These are phyloP conservation scores for Rhodophaea formosa DNA, from an alignment of 2,888 invertebrate genomes.

Conservation along the genomic window DNA sequence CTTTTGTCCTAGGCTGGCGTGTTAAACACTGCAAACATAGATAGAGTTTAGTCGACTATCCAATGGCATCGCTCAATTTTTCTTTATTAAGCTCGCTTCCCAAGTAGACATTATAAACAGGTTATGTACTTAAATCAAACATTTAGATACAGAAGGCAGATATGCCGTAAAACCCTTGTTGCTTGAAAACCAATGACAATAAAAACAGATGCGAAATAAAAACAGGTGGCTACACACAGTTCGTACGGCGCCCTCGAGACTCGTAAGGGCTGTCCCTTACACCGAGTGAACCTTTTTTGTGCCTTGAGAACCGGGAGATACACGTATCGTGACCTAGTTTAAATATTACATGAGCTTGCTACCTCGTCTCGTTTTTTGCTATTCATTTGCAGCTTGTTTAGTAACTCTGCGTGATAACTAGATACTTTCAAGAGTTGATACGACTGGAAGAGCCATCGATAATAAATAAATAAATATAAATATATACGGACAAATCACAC, in stretches of 20 bases:
- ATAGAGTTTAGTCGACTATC: no score
- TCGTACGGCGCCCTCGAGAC: conserved; percentile 51
- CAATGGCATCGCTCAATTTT: no score
- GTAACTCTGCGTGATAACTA: no score
- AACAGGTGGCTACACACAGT: conserved; percentile 52
- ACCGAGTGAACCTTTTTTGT: conserved; percentile 48
- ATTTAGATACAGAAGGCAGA: conserved; percentile 16
- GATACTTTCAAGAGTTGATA: no score
- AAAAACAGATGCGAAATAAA: conserved; percentile 49
- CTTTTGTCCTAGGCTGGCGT: no score
- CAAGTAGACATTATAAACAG: no score
- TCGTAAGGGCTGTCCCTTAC: conserved; percentile 51
- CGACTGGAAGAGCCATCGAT: no score
- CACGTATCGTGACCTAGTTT: conserved; percentile 16
- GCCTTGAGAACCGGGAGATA: conserved; percentile 17
- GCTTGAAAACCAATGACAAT: conserved; percentile 41
- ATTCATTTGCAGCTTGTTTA: neutral
- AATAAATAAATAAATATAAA: no score
- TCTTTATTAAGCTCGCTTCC: no score
- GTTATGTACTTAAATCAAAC: neutral
- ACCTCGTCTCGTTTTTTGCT: neutral
- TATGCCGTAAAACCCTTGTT: conserved; percentile 26
- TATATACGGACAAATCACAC: no score
- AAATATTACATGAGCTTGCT: conserved; percentile 8
- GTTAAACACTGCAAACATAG: no score